phyloP scores from a whole-genome alignment of 1,140 invertebrate species.

The Brevipalpus yothersi region DNA sequence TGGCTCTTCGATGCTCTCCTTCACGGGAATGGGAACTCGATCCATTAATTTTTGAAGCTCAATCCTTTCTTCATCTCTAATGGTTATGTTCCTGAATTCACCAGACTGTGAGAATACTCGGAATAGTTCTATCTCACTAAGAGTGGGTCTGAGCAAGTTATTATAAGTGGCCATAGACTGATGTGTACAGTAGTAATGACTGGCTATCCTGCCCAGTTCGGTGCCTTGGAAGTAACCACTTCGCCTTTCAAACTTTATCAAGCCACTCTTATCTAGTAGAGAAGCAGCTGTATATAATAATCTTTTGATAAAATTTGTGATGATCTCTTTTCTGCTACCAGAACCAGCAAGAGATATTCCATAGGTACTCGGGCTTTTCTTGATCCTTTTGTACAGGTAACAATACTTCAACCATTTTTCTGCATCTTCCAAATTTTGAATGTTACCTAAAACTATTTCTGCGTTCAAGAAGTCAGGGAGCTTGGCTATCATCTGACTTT shows the following conservation, averaged over 20 bases:
- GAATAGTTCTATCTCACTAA: constrained; percentile 93
- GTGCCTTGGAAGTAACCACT: constrained; percentile 73
- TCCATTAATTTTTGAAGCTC: constrained; percentile 94
- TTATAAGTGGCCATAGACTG: constrained; percentile 94
- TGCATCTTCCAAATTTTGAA: constrained; percentile 83
- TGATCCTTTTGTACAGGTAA: constrained; percentile 78
- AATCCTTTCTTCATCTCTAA: constrained; percentile 91
- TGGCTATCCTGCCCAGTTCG: constrained; percentile 86
- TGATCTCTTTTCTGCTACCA: constrained; percentile 42
- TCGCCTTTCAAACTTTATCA: constrained; percentile 88
- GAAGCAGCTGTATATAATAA: constrained; percentile 84
- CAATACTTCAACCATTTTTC: constrained; percentile 90
- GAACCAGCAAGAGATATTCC: constrained; percentile 55
- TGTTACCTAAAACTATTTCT: constrained; percentile 84
- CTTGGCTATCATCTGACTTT: constrained; percentile 32
- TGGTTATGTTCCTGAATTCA: constrained; percentile 75
- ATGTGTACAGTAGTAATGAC: constrained; percentile 90
- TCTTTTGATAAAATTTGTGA: constrained; percentile 77
- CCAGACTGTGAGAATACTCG: constrained; percentile 93
- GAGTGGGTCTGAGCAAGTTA: constrained; percentile 78
- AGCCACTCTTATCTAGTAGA: constrained; percentile 65
- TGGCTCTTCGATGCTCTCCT: constrained; percentile 93
- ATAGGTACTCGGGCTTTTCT: constrained; percentile 60
- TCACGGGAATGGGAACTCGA: constrained; percentile 92
- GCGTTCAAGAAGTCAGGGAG: constrained; percentile 93